Conservation (phyloP, 2,797 vertebrate species). For the Onychomys arenicola region DNA sequence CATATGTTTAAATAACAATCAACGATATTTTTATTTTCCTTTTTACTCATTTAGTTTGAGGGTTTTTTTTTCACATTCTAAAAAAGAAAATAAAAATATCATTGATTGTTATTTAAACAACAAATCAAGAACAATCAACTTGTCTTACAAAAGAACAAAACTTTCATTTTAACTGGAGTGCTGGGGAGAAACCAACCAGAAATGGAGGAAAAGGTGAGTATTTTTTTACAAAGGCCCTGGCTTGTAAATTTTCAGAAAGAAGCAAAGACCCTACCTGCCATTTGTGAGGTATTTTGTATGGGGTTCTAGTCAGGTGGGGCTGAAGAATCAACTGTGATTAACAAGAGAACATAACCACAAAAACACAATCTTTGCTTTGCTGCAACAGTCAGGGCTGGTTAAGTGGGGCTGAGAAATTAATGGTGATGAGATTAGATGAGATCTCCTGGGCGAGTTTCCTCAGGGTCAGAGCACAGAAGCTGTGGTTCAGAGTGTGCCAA, state of each 20-base stretch:
- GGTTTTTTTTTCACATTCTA: too few relatives aligned
- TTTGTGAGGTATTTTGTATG: not conserved
- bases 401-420: not conserved
- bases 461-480: not conserved
- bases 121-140: not conserved
- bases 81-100: not conserved
- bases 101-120: not conserved
- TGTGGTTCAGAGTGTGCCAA: not conserved
- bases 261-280: not conserved
- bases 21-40: too few relatives aligned
- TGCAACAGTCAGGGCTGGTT: not conserved
- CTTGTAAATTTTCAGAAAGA: not conserved
- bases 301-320: not conserved
- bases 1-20: too few relatives aligned
- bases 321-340: not conserved
- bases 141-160: not conserved
- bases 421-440: not conserved
- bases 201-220: not conserved
- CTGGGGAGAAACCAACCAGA: too few relatives aligned
- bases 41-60: too few relatives aligned
- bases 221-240: not conserved
- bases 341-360: not conserved
- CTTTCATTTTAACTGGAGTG: not conserved
- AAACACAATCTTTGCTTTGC: not conserved
- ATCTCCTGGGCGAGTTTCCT: not conserved